Conservation (phyloP, 2,113 vertebrate species). For the Pelobates fuscus region DNA sequence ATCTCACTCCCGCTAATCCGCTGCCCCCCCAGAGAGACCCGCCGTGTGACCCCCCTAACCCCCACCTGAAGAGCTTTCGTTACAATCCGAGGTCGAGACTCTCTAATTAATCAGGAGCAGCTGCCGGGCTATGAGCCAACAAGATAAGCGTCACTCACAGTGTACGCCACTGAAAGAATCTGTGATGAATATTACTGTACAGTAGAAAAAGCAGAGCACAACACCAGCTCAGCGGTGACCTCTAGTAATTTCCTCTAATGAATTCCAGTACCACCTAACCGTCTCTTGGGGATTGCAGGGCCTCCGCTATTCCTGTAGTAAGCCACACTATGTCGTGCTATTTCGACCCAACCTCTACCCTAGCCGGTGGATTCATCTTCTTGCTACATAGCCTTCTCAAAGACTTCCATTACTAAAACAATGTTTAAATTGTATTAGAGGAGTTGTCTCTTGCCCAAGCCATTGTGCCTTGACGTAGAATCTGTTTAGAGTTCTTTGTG, state of each 20-base stretch:
- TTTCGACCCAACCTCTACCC: background rate
- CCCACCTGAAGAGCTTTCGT: conserved; percentile 36
- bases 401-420: too few species aligned
- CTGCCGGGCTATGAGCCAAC: conserved; percentile 33
- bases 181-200: background rate
- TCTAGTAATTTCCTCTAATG: background rate
- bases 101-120: conserved; percentile 50
- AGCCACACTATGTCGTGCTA: background rate
- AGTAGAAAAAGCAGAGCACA: background rate
- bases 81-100: conserved; percentile 46
- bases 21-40: conserved; percentile 13
- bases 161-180: background rate
- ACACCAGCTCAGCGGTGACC: too few species aligned
- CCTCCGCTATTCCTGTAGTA: conserved; percentile 5
- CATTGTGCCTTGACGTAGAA: background rate
- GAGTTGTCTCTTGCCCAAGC: background rate
- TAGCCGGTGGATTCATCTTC: too few species aligned
- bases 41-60: conserved; percentile 14
- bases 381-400: too few species aligned
- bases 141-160: conserved; percentile 20
- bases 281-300: background rate
- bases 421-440: background rate
- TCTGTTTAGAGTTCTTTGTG: background rate
- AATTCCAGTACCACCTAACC: background rate
- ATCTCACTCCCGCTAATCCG: conserved; percentile 39